phyloP scores from a whole-genome alignment of 2,888 invertebrate species.

The Lasiommata megera region DNA sequence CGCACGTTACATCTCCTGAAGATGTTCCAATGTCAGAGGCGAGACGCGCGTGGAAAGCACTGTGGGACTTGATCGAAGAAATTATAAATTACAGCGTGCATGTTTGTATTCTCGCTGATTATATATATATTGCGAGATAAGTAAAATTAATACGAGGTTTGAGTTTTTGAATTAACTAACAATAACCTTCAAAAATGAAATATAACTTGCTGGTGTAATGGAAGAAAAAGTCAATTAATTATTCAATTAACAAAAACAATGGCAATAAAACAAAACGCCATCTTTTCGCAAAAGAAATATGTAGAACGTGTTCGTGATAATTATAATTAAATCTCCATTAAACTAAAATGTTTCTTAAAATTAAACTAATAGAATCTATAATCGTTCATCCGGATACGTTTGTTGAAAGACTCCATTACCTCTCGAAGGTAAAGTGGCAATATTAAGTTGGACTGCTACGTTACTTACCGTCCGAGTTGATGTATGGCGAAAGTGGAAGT shows the following conservation, averaged over 20 bases:
- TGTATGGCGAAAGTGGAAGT: slow-evolving; percentile 9
- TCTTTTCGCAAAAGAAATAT: not conserved
- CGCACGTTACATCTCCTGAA: no score
- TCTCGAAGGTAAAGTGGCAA: slow-evolving; percentile 16
- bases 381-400: not conserved
- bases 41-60: no score
- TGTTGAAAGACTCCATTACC: slow-evolving; percentile 13
- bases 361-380: not conserved
- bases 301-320: not conserved
- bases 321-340: not conserved
- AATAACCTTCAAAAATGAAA: no score
- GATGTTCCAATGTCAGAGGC: no score
- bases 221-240: no score
- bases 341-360: not conserved
- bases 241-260: not conserved
- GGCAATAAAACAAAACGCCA: not conserved
- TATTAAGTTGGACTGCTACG: slow-evolving; percentile 16
- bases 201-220: no score
- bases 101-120: no score
- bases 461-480: slow-evolving; percentile 1
- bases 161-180: no score
- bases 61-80: no score
- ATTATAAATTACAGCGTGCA: no score
- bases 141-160: no score
- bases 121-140: no score